These are phyloP conservation scores for Acanthiza pusilla DNA, from an alignment of 2,797 vertebrate genomes.

Conservation along the genomic window DNA sequence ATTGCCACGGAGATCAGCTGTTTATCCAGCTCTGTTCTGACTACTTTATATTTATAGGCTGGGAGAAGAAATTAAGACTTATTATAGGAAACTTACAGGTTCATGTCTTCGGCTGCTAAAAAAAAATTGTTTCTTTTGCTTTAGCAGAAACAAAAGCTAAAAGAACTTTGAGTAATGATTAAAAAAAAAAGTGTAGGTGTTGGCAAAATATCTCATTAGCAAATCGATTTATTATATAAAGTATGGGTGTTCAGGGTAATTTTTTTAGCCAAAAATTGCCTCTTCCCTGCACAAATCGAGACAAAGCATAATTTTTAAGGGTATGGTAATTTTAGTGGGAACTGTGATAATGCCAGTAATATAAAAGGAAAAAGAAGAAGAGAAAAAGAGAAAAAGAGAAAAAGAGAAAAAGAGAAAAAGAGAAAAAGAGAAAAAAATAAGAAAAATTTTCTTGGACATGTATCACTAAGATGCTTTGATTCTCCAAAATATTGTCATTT, in stretches of 20 bases:
- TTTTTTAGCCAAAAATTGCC: neutral
- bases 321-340: neutral
- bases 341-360: neutral
- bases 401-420: neutral
- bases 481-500: neutral
- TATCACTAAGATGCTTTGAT: neutral
- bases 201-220: neutral
- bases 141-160: neutral
- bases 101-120: neutral
- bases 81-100: neutral
- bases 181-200: neutral
- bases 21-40: neutral
- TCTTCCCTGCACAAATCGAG: neutral
- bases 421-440: neutral
- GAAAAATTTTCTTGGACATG: neutral
- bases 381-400: neutral
- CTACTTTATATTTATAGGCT: neutral
- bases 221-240: neutral
- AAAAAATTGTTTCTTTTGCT: neutral
- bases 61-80: neutral
- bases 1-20: neutral
- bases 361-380: neutral
- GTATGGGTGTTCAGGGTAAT: neutral
- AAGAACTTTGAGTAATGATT: neutral
- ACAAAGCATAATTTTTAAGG: neutral